A percentile compares a stretch with the other conserved stretches of the same genome.
Conservation (phyloP, 2,113 vertebrate species). For the Ranitomeya variabilis region DNA sequence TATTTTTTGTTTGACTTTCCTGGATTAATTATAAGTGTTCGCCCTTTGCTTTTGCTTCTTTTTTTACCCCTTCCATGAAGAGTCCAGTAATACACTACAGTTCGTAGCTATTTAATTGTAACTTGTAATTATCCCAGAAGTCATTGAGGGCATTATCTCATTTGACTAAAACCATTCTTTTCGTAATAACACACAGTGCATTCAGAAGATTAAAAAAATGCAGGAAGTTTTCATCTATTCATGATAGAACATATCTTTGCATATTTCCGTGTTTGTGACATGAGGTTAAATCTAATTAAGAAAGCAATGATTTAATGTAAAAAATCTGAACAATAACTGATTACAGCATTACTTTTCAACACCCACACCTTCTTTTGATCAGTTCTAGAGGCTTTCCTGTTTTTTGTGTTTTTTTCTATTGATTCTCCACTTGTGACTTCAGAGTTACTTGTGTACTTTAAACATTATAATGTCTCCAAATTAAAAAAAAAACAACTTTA, state of each 20-base stretch:
- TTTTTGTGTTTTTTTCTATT: not conserved
- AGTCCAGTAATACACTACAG: not conserved
- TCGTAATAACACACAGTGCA: slow-evolving; percentile 28
- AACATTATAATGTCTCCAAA: not conserved
- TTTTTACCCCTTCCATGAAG: not conserved
- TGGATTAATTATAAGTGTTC: not conserved
- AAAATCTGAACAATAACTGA: not conserved
- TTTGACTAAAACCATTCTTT: slow-evolving; percentile 19
- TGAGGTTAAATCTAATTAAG: slow-evolving; percentile 22
- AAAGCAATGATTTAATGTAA: slow-evolving; percentile 36
- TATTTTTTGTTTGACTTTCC: not conserved
- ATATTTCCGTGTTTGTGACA: slow-evolving; percentile 35
- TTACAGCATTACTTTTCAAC: not conserved
- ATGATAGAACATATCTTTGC: not conserved
- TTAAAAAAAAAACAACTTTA: no score
- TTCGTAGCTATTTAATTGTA: not conserved
- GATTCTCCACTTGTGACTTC: slow-evolving; percentile 14
- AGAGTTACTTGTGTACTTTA: not conserved
- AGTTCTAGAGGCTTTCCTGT: not conserved
- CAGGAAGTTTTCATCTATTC: slow-evolving; percentile 6
- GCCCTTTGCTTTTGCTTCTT: not conserved
- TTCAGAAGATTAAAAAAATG: slow-evolving; percentile 37
- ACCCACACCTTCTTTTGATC: slow-evolving; percentile 14
- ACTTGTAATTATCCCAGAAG: slow-evolving; percentile 11
- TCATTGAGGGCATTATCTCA: slow-evolving; percentile 26